These are phyloP conservation scores for Clarias pachynema DNA, from an alignment of 2,797 vertebrate species.

Conservation along the genomic window DNA sequence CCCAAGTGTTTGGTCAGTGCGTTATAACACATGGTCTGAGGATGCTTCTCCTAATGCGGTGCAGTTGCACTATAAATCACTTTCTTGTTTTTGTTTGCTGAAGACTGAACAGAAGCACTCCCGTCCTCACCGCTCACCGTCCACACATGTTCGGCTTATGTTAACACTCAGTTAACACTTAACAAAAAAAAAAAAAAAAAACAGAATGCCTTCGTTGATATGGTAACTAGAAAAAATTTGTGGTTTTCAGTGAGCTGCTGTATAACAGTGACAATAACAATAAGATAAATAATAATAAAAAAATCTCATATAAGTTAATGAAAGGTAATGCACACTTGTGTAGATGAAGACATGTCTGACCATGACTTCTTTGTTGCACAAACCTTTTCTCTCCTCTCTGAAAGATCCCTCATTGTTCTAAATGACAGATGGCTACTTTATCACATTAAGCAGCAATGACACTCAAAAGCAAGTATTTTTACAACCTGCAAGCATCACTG, in stretches of 20 bases:
- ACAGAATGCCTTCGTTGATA: background rate
- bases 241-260: background rate
- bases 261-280: background rate
- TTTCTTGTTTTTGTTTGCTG: constrained; percentile 48
- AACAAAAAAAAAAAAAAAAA: background rate
- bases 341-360: constrained; percentile 41
- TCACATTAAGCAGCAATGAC: constrained; percentile 75
- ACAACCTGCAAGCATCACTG: constrained; percentile 81
- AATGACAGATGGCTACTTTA: constrained; percentile 74
- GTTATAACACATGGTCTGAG: constrained; percentile 29
- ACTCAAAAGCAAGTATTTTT: constrained; percentile 83
- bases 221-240: background rate
- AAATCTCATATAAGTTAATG: constrained; percentile 19
- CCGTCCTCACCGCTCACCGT: background rate
- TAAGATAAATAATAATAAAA: no score
- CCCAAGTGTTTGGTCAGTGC: constrained; percentile 14
- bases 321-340: constrained; percentile 31
- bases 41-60: constrained; percentile 35
- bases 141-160: background rate
- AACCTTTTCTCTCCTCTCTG: constrained; percentile 48
- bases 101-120: constrained; percentile 18
- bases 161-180: constrained; percentile 22
- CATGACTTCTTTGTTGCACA: constrained; percentile 48
- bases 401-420: constrained; percentile 72
- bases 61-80: constrained; percentile 37